Conservation (phyloP, 2,113 vertebrate genomes). For the Phodopus roborovskii region DNA sequence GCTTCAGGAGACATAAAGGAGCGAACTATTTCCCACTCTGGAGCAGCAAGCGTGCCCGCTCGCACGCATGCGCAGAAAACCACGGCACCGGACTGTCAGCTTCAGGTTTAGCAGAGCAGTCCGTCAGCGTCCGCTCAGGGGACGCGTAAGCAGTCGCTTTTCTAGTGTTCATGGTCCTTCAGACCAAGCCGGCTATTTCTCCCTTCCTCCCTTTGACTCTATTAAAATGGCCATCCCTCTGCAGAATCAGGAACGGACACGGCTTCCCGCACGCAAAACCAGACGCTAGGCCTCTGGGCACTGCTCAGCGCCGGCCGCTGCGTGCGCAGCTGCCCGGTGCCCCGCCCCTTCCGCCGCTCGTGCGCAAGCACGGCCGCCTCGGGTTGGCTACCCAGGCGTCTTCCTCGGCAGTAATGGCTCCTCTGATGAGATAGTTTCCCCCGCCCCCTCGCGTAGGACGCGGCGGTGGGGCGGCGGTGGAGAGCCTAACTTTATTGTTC, state of each 20-base stretch:
- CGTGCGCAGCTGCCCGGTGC: background rate
- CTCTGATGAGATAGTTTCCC: conserved; percentile 24
- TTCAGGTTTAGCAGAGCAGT: too few relatives aligned
- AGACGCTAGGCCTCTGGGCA: accelerated
- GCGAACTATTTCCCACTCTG: accelerated
- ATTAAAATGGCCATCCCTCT: background rate
- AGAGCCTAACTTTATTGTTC: conserved; percentile 82
- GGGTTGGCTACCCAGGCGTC: conserved; percentile 72
- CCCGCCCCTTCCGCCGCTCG: conserved; percentile 76
- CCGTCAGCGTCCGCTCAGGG: background rate
- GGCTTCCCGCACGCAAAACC: background rate
- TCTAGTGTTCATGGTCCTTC: accelerated
- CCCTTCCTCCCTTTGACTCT: too few relatives aligned
- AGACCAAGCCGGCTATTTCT: too few relatives aligned
- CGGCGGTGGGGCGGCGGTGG: conserved; percentile 20
- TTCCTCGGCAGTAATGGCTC: background rate
- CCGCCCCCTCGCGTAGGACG: conserved; percentile 67
- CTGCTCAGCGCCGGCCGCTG: background rate
- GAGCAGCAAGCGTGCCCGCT: background rate
- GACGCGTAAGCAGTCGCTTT: background rate
- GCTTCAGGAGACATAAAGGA: accelerated
- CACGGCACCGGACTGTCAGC: accelerated
- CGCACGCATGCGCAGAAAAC: background rate
- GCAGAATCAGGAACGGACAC: background rate
- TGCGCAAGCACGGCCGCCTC: conserved; percentile 53